phyloP scores from a whole-genome alignment of 2,113 vertebrate genomes.

The Gobius niger region DNA sequence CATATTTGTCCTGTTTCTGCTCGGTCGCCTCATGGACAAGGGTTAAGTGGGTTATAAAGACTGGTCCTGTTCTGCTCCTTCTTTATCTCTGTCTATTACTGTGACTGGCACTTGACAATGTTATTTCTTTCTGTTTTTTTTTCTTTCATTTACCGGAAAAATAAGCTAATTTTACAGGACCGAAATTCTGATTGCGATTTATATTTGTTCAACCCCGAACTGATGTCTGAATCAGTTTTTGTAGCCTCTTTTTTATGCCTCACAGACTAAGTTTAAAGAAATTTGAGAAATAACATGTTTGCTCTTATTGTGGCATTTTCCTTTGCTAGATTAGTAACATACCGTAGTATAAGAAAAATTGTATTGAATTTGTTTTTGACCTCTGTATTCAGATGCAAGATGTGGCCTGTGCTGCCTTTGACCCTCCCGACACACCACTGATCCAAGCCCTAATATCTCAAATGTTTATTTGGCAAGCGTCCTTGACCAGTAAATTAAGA shows the following conservation, averaged over 20 bases:
- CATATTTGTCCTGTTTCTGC: slow-evolving; percentile 58
- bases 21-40: slow-evolving; percentile 23
- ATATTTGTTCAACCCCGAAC: too few relatives aligned
- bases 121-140: slow-evolving; percentile 5
- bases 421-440: neutral
- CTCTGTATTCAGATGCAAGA: too few relatives aligned
- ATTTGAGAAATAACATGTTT: too few relatives aligned
- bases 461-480: slow-evolving; percentile 22
- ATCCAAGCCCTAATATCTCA: slow-evolving; percentile 6
- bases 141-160: neutral
- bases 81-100: slow-evolving; percentile 12
- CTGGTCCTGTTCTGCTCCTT: slow-evolving; percentile 34
- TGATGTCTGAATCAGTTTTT: too few relatives aligned
- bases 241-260: too few relatives aligned
- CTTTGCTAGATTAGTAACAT: too few relatives aligned
- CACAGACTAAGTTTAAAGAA: too few relatives aligned
- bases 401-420: too few relatives aligned
- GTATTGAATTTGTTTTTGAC: too few relatives aligned
- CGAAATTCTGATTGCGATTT: neutral
- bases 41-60: slow-evolving; percentile 32
- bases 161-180: neutral
- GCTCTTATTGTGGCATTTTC: too few relatives aligned
- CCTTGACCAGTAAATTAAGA: slow-evolving; percentile 42
- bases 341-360: too few relatives aligned
- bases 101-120: neutral